Evolutionary conservation across 2,113 vertebrate genomes (phyloP), one percentile per base, ranked within the genome.

Genomic region (Ageneiosus marmoratus): DNA sequence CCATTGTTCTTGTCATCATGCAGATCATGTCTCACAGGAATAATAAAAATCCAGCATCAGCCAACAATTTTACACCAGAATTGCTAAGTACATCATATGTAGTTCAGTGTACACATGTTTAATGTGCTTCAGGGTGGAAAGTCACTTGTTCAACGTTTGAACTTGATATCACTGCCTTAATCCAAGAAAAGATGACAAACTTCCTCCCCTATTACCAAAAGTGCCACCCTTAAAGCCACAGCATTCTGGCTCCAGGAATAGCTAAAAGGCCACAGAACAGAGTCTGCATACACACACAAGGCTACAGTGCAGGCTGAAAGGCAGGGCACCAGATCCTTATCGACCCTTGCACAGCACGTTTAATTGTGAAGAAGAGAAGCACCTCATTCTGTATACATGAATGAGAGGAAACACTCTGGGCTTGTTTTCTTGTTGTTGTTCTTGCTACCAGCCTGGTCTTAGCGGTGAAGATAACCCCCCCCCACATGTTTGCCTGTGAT

Each of bases 391-490:
- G 82, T 88, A 90, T 86, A 53, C 87, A 88, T 92, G 94, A 94
- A 94, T 94, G 92, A 92, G 86, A 94, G 94, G 94, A 94, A 94
- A 90, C 92, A 91, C 92, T 93, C 91, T 92, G 90, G 86, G 80
- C 77, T 88, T 91, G 90, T 93, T 92, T 92, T 92, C 89, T 91
- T 90, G 90, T 92, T 90, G 89, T 93, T 93, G 91, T 93, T 92
- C 87, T 92, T 88, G 37, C 85, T 85, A 85, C 79, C 89, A 90
- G 89, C 88, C 88, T 88, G 22, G 24, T 67, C 87, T 88, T 86
- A 63, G 67, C 87, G 73, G 85, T 70, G 88, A 88, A 89, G 83
- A 90, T 88, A 87, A 60, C 79, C 86, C 72, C 77, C 85, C 72
- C 77, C 85, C 41, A 67, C 41, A 75, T 77, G 76, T 83, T 87